Base-by-base conservation (phyloP, 2,888 invertebrate genomes). In the Ennomos erosarius region DNA sequence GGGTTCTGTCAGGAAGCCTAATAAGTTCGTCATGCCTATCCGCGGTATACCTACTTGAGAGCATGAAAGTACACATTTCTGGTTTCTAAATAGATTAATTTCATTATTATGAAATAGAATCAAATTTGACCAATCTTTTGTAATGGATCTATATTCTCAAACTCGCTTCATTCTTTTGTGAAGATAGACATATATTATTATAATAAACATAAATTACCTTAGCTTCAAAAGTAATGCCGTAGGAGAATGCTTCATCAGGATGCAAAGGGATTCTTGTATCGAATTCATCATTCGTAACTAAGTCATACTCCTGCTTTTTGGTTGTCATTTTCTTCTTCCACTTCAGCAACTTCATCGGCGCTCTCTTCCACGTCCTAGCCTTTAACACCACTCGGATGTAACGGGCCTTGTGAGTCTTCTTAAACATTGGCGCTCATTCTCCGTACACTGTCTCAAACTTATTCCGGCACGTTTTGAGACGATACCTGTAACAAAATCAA, bases 231-330 rank as follows among this genome's bases (percentile, higher is more conserved):
- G 96, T 95, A 87, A 99, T 99, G 75, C 99, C 99, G 86, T 98
- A 97, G 74, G 98, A 96, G 93, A 99, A 99, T 66, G 99, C 99
- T 90, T 99, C 98, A 71, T 99, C 99, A 62, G 98, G 96, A 89
- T 99, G 98, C 71, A 99, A 93, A n/a, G 99, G 99, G 81, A 99
- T 98, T 82, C 98, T 94, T 65, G 97, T 96, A 88, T 99, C 99
- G 88, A 97, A 98, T 81, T 99, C 98, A 90, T 99, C 99, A 87
- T 98, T 97, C 75, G 97, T 97, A 80, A 99, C 99, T 90, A 98
- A 94, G 91, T 99, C 97, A 93, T 99, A 99, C 74, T 68, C 68
- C 50, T 94, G 93, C 87, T 96, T 96, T 88, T 96, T 97, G 79
- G 97, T 96, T 84, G 97, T 96, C 97, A 97, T 97, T 88, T 94